Conservation (phyloP, 2,797 vertebrate species). For the Melanotaenia maccullochi region DNA sequence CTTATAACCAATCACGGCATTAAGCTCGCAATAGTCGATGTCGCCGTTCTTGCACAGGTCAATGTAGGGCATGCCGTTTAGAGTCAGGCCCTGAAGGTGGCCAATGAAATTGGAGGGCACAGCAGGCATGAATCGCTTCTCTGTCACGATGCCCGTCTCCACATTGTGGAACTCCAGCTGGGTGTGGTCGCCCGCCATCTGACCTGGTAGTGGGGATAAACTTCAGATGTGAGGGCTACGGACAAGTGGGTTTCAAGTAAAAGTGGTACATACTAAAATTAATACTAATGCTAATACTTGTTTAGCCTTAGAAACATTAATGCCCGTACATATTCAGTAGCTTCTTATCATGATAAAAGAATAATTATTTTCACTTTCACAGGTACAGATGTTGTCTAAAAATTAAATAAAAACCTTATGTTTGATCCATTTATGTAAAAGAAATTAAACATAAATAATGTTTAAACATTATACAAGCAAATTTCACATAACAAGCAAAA, state of each 20-base stretch:
- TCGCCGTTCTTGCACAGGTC: constrained; percentile 99
- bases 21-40: constrained; percentile 99
- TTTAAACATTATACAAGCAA: constrained; percentile 3
- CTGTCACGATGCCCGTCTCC: constrained; percentile 98
- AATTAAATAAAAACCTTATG: constrained; percentile 40
- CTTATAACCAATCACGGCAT: constrained; percentile 97
- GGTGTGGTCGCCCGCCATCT: constrained; percentile 98
- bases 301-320: background rate
- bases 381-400: constrained; percentile 42
- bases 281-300: constrained; percentile 12
- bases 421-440: constrained; percentile 4
- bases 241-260: constrained; percentile 34
- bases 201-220: constrained; percentile 85
- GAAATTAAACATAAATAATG: background rate
- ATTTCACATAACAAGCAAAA: constrained; percentile 7
- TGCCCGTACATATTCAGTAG: background rate
- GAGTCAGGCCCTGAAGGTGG: constrained; percentile 95
- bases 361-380: constrained; percentile 38
- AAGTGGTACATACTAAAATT: constrained; percentile 27
- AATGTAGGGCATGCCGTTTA: constrained; percentile 99
- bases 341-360: background rate
- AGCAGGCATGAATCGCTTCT: constrained; percentile 94
- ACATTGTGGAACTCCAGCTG: constrained; percentile 99
- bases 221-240: constrained; percentile 62
- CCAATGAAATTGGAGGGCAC: constrained; percentile 99